phyloP scores from a whole-genome alignment of 2,113 vertebrate genomes.

The Xiphophorus maculatus region DNA sequence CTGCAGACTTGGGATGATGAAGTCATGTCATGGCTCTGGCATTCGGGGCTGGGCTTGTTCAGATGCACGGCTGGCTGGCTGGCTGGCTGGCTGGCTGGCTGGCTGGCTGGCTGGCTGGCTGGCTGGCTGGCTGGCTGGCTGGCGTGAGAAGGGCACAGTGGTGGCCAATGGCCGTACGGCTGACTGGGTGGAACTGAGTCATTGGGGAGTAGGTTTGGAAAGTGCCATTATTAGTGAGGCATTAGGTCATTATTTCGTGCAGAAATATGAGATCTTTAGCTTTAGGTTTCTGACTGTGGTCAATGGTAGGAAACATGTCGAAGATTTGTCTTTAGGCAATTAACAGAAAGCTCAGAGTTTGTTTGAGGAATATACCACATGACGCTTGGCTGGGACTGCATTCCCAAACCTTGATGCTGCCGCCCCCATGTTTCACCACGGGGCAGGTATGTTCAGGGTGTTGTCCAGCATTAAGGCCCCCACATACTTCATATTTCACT shows the following conservation, averaged over 20 bases:
- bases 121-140: too few species aligned
- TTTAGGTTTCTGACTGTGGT: background rate
- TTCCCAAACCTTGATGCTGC: background rate
- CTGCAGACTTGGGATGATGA: slow-evolving; percentile 27
- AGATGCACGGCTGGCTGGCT: too few species aligned
- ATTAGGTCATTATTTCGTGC: background rate
- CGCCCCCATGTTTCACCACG: background rate
- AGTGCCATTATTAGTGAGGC: background rate
- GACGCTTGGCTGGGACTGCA: too few species aligned
- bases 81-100: too few species aligned
- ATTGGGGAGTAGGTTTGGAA: slow-evolving; percentile 26
- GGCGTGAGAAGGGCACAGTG: slow-evolving; percentile 14
- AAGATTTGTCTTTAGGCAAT: too few species aligned
- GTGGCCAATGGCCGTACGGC: background rate
- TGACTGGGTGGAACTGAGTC: slow-evolving; percentile 32
- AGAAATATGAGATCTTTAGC: background rate
- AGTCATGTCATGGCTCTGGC: slow-evolving; percentile 35
- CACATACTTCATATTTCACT: too few species aligned
- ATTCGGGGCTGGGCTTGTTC: slow-evolving; percentile 6
- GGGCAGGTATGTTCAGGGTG: background rate
- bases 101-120: slow-evolving; percentile 5
- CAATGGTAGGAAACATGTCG: too few species aligned
- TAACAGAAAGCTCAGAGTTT: too few species aligned
- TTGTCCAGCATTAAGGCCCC: background rate
- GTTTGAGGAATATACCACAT: too few species aligned